Evolutionary conservation across 1,140 invertebrate genomes (phyloP).

Genomic region (Drosophila sulfurigaster): DNA sequence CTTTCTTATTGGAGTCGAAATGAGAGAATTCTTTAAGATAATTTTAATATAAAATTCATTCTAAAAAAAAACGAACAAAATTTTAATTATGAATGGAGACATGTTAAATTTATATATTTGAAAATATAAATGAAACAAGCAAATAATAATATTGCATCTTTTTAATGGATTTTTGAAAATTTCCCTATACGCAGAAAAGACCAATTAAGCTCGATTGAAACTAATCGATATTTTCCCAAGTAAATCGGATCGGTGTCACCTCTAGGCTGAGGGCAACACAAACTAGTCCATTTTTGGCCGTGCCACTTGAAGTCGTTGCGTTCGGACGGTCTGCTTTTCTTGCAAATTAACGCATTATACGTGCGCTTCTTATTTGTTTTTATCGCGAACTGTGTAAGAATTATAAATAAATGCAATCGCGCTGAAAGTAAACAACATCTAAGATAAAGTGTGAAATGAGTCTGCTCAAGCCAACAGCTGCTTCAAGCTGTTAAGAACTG

Average conservation of each 20-base stretch:
- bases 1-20: no score
- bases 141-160: no score
- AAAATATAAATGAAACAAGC: no score
- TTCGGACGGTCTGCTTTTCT: slow-evolving; percentile 25
- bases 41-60: no score
- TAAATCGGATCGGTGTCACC: neutral
- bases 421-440: slow-evolving; percentile 61
- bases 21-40: no score
- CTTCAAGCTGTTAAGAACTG: slow-evolving; percentile 48
- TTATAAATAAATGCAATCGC: slow-evolving; percentile 51
- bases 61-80: no score
- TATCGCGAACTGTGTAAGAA: slow-evolving; percentile 59
- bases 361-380: slow-evolving; percentile 58
- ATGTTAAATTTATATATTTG: no score
- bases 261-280: neutral
- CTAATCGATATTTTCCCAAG: neutral
- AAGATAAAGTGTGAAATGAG: slow-evolving; percentile 62
- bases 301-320: slow-evolving; percentile 14
- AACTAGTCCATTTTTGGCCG: slow-evolving; percentile 33
- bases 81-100: no score
- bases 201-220: no score
- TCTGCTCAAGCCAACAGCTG: slow-evolving; percentile 34
- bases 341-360: slow-evolving; percentile 23
- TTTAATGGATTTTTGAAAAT: no score
- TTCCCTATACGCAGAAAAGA: no score